Evolutionary conservation across 2,888 invertebrate species (phyloP).

Genomic region (Laspeyria flexula): DNA sequence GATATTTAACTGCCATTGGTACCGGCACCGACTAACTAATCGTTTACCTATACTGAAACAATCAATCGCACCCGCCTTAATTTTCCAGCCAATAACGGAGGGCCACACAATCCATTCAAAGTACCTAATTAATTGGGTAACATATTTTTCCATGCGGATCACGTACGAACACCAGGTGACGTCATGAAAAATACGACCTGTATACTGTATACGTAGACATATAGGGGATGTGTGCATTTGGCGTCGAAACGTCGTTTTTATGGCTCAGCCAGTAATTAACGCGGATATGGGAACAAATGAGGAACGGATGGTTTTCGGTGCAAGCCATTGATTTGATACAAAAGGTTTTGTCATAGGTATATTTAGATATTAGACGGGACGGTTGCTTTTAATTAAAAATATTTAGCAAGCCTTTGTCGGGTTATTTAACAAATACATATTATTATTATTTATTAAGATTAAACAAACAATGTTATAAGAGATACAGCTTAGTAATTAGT

Average conservation of each 20-base stretch:
- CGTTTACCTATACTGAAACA: conserved; percentile 62
- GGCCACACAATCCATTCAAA: conserved; percentile 70
- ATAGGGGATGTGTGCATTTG: conserved; percentile 44
- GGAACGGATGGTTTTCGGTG: conserved; percentile 44
- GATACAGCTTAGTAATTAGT: no score
- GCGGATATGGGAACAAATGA: conserved; percentile 57
- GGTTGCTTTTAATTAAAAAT: neutral
- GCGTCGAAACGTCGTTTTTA: conserved; percentile 53
- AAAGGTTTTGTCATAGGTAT: neutral
- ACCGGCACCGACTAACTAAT: conserved; percentile 52
- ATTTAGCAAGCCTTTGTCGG: neutral
- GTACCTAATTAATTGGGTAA: conserved; percentile 76
- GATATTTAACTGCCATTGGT: conserved; percentile 39
- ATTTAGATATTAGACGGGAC: neutral
- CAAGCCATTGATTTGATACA: conserved; percentile 39
- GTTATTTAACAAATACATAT: no score
- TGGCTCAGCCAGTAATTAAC: conserved; percentile 60
- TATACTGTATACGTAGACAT: conserved; percentile 22
- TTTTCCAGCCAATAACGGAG: conserved; percentile 72
- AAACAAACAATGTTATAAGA: no score
- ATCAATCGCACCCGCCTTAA: conserved; percentile 68
- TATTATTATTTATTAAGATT: no score
- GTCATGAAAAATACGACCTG: conserved; percentile 67
- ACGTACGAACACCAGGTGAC: conserved; percentile 70
- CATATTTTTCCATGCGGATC: conserved; percentile 72